phyloP scores from a whole-genome alignment of 2,113 vertebrate species.

The Oenanthe oenanthe region DNA sequence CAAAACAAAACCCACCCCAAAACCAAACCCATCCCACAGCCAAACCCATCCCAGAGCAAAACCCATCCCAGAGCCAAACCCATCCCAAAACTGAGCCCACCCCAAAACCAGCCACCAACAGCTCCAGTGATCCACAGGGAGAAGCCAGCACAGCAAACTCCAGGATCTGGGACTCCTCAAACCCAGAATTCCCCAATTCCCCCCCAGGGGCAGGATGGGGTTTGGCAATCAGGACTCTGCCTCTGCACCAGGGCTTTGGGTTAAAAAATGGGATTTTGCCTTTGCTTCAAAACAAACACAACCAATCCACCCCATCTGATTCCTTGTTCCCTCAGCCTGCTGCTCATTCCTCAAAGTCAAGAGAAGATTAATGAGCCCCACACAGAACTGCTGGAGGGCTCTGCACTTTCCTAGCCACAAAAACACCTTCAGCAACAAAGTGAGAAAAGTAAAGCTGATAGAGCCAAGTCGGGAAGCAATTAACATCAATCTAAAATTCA shows the following conservation, averaged over 20 bases:
- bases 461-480: slow-evolving; percentile 36
- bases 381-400: not conserved
- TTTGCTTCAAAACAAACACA: not conserved
- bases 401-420: not conserved
- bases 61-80: too few relatives aligned
- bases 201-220: not conserved
- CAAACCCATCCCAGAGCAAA: too few relatives aligned
- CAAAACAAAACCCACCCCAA: too few relatives aligned
- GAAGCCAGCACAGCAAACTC: not conserved
- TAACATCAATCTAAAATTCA: slow-evolving; percentile 46
- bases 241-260: not conserved
- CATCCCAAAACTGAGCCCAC: too few relatives aligned
- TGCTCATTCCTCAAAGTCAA: slow-evolving; percentile 55
- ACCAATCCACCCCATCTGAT: not conserved
- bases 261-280: not conserved
- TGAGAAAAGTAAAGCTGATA: slow-evolving; percentile 23
- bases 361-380: slow-evolving; percentile 41
- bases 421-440: slow-evolving; percentile 18
- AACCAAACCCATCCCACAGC: too few relatives aligned
- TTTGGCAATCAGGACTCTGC: too few relatives aligned
- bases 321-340: not conserved
- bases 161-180: not conserved
- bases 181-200: not conserved
- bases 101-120: not conserved
- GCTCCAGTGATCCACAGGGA: rapidly evolving